Evolutionary conservation across 2,797 vertebrate genomes (phyloP).

Genomic region (Emys orbicularis): DNA sequence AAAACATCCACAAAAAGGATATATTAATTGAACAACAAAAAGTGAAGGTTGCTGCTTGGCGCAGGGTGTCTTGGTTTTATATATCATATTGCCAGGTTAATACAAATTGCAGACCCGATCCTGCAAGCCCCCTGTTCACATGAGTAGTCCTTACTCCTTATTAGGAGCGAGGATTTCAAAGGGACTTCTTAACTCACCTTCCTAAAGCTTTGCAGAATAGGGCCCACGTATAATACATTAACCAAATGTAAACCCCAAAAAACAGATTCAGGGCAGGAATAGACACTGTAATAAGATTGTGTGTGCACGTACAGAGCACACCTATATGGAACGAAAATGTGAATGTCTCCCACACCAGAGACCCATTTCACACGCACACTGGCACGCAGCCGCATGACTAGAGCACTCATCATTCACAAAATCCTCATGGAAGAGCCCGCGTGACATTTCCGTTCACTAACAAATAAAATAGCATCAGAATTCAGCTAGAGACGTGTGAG

Average conservation of each 20-base stretch:
- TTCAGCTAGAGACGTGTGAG: background rate
- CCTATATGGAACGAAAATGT: background rate
- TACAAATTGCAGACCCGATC: background rate
- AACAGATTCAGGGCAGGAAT: background rate
- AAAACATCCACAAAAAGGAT: background rate
- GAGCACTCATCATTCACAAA: background rate
- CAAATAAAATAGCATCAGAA: background rate
- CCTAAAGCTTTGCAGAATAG: background rate
- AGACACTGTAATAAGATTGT: background rate
- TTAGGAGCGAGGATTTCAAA: background rate
- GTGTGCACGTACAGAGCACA: background rate
- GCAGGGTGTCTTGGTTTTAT: too few species aligned
- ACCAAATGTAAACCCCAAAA: background rate
- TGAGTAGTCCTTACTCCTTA: background rate
- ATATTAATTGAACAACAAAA: background rate
- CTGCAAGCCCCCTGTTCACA: background rate
- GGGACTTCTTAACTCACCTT: background rate
- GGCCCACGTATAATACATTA: background rate
- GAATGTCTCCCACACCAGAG: background rate
- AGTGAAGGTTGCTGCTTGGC: background rate
- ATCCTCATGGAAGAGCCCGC: background rate
- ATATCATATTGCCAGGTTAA: background rate
- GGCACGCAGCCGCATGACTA: too few species aligned
- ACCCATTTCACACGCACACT: too few species aligned
- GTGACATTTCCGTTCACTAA: background rate